phyloP scores from a whole-genome alignment of 2,113 vertebrate genomes.

The Eulemur macaco region DNA sequence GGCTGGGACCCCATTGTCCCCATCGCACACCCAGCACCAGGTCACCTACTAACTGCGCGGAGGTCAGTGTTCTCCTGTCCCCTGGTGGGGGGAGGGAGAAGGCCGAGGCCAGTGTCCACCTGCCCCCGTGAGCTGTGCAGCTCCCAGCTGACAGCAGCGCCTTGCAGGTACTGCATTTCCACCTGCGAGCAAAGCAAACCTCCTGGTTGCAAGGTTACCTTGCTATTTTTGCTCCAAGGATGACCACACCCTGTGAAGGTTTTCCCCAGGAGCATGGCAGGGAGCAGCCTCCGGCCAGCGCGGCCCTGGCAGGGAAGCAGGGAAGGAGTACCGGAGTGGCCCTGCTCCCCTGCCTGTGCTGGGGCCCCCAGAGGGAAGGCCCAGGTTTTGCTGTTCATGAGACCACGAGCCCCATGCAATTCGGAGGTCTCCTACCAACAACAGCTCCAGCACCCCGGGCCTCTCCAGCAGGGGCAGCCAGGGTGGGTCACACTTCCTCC shows the following conservation, averaged over 20 bases:
- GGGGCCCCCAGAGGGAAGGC: not conserved
- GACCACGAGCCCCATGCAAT: not conserved
- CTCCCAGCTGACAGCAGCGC: not conserved
- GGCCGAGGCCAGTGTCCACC: not conserved
- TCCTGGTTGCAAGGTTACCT: slow-evolving; percentile 65
- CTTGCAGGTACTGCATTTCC: slow-evolving; percentile 24
- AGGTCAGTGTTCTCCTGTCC: not conserved
- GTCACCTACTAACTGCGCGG: not conserved
- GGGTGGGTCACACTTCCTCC: not conserved
- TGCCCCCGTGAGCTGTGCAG: not conserved
- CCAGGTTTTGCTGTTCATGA: not conserved
- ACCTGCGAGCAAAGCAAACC: slow-evolving; percentile 37
- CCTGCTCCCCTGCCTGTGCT: not conserved
- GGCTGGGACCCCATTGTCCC: no score
- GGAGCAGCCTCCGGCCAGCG: not conserved
- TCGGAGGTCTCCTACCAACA: not conserved
- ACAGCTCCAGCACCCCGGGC: not conserved
- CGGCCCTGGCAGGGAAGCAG: not conserved
- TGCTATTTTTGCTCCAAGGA: slow-evolving; percentile 62
- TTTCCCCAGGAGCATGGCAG: not conserved
- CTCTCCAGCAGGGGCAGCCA: not conserved
- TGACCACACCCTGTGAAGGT: slow-evolving; percentile 39
- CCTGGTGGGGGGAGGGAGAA: not conserved
- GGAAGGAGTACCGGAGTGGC: not conserved
- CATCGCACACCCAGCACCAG: not conserved